Evolutionary conservation across 2,797 vertebrate species (phyloP), one percentile per base, ranked within the genome.

Genomic region (Pseudomugil tenellus): DNA sequence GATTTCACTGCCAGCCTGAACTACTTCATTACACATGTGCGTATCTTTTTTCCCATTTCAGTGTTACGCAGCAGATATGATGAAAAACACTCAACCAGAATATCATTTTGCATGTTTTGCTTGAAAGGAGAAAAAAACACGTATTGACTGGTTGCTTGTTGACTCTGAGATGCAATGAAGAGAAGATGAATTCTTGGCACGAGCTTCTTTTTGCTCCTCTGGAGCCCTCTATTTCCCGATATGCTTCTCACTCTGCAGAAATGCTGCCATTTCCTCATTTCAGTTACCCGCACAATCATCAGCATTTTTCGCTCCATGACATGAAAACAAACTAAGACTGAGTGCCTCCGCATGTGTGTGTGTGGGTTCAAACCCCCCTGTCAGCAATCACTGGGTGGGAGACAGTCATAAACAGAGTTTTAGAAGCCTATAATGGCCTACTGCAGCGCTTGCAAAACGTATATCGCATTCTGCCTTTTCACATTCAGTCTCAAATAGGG

Each of bases 281-380:
- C 78, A 64, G 77, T 78, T 83, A 68, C 66, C 63, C 3, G 21
- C 80, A 74, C 87, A 81, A 86, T 90, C 85, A 86, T 87, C 89
- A 91, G 84, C 84, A 85, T 85, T 90, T 87, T 80, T 88, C 68
- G 74, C 63, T 82, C 71, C 63, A 82, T 84, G 90, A 88, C 87
- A 86, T 84, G 80, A 89, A 90, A 90, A 91, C 87, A 89, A 89
- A 93, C 78, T 58, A 89, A 87, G 90, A 90, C 80, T 64, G 87
- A 89, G 85, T 83, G 83, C 70, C 63, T 80, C 32, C 54, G 76
- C 7, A 43, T 43, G 49, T 80, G 35, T 37, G 35, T 37, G 35
- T 48, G 81, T 64, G 80, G 71, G 65, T 84, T 76, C 56, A 89
- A 87, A 80, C 62, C 74, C 79, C 56, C 80, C 72, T 64, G 89